Conservation (phyloP, 2,797 vertebrate species). For the Cyclura pinguis region DNA sequence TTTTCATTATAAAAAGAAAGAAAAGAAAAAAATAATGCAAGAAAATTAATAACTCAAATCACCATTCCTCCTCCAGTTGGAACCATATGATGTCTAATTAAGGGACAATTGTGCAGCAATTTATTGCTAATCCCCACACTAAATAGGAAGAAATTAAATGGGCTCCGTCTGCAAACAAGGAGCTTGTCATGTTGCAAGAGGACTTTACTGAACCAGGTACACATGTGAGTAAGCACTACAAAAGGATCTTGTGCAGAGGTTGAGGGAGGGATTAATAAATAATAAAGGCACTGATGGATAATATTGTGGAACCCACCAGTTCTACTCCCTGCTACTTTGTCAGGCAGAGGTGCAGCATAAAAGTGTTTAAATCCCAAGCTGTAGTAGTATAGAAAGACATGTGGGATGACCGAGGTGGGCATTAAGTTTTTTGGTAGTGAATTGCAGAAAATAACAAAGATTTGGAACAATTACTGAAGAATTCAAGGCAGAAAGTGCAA, state of each 20-base stretch:
- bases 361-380: neutral
- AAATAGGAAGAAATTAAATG: neutral
- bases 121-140: neutral
- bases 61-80: neutral
- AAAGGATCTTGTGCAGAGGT: neutral
- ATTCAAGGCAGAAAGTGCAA: too few relatives aligned
- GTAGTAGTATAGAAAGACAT: neutral
- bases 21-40: neutral
- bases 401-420: too few relatives aligned
- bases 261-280: too few relatives aligned
- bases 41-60: neutral
- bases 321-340: neutral
- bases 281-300: neutral
- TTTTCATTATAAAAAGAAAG: neutral
- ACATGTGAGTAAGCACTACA: neutral
- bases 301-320: too few relatives aligned
- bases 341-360: neutral
- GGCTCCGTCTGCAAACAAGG: neutral
- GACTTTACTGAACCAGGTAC: neutral
- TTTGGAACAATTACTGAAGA: too few relatives aligned
- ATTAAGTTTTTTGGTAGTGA: neutral
- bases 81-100: neutral
- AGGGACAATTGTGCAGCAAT: neutral
- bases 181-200: neutral
- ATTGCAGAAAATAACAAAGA: too few relatives aligned